These are phyloP conservation scores for Lepidocolaptes lacrymiger DNA, from an alignment of 2,797 vertebrate genomes.

Conservation along the genomic window DNA sequence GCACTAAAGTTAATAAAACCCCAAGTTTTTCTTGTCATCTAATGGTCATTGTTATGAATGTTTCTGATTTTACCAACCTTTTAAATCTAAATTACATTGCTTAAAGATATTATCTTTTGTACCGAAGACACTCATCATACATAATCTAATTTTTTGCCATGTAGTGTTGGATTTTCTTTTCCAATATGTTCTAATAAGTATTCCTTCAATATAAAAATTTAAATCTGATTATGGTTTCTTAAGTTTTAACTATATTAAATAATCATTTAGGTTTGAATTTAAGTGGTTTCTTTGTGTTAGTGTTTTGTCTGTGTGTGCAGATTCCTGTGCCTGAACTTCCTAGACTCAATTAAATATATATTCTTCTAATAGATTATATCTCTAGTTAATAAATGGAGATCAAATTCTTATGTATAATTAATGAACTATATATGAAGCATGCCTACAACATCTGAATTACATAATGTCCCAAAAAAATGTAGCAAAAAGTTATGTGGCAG, in stretches of 20 bases:
- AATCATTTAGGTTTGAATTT: not conserved
- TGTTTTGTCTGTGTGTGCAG: not conserved
- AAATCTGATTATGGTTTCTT: slow-evolving; percentile 4
- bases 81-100: not conserved
- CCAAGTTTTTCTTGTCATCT: not conserved
- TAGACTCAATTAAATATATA: not conserved
- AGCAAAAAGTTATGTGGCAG: not conserved
- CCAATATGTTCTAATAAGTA: not conserved
- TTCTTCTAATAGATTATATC: not conserved
- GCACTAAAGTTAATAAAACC: not conserved
- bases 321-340: not conserved
- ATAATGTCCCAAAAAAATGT: fast-evolving
- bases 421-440: not conserved
- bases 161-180: not conserved
- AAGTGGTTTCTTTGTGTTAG: not conserved
- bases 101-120: not conserved
- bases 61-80: not conserved
- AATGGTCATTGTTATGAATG: not conserved
- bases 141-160: not conserved
- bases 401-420: not conserved
- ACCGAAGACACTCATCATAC: not conserved
- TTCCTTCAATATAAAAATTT: not conserved
- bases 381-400: not conserved
- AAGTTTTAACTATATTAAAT: not conserved
- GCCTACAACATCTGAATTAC: not conserved